Evolutionary conservation across 2,888 invertebrate genomes (phyloP).

Genomic region (Bellardia pandia): DNA sequence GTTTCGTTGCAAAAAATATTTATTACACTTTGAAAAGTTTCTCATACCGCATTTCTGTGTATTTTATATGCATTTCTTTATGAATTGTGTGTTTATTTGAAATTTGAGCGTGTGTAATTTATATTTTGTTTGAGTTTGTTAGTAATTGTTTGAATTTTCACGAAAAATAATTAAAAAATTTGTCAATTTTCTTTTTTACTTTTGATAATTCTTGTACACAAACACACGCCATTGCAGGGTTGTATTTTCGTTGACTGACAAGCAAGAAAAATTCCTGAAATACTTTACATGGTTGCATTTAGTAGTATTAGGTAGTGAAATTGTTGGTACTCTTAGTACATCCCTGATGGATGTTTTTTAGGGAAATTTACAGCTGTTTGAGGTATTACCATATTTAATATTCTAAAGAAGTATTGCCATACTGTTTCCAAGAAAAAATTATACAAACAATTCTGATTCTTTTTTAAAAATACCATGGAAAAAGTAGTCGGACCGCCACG

Average conservation of each 20-base stretch:
- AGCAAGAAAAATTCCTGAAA: slow-evolving; percentile 68
- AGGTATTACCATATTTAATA: no score
- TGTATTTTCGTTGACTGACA: slow-evolving; percentile 68
- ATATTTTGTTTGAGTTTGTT: slow-evolving; percentile 23
- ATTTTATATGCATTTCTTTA: not conserved
- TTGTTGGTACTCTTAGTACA: not conserved
- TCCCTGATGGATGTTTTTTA: not conserved
- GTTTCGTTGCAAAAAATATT: slow-evolving; percentile 70
- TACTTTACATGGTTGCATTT: slow-evolving; percentile 60
- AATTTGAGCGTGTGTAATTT: not conserved
- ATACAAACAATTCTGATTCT: no score
- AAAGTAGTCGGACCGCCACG: no score
- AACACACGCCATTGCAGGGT: slow-evolving; percentile 76
- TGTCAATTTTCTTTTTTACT: slow-evolving; percentile 74
- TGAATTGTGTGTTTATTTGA: slow-evolving; percentile 1
- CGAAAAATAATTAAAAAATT: slow-evolving; percentile 68
- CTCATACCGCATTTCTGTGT: slow-evolving; percentile 56
- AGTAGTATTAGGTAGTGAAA: not conserved
- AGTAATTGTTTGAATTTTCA: slow-evolving; percentile 57
- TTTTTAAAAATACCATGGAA: no score
- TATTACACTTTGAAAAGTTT: slow-evolving; percentile 63
- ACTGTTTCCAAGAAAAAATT: no score
- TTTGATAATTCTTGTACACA: slow-evolving; percentile 77
- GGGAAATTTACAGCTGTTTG: no score
- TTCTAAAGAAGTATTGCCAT: no score